Percentiles rank a stretch among this genome's conserved stretches.
Evolutionary conservation across 1,140 invertebrate genomes (phyloP).

Genomic region (Prorops nasuta): DNA sequence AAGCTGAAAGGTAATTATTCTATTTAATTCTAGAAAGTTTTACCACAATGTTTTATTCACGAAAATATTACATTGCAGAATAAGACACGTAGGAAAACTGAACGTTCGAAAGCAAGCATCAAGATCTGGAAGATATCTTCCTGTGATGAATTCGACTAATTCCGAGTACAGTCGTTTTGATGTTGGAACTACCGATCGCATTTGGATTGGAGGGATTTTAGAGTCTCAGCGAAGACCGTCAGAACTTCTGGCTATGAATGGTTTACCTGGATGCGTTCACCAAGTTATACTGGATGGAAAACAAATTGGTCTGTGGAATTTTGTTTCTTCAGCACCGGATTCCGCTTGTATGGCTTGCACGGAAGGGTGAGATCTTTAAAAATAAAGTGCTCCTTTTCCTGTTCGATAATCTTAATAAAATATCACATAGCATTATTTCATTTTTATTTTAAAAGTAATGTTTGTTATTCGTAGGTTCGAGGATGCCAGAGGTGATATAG

Average conservation of each 20-base stretch:
- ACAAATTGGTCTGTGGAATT: conserved; percentile 87
- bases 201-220: conserved; percentile 62
- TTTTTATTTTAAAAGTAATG: conserved; percentile 9
- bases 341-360: conserved; percentile 73
- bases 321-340: conserved; percentile 62
- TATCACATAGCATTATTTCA: not conserved
- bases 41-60: conserved; percentile 40
- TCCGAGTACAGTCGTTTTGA: conserved; percentile 59
- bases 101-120: conserved; percentile 56
- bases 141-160: conserved; percentile 51
- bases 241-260: conserved; percentile 52
- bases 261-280: conserved; percentile 75
- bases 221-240: conserved; percentile 53
- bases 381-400: not conserved
- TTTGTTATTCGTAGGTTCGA: conserved; percentile 56
- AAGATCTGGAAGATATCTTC: conserved; percentile 33
- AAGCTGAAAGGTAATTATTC: conserved; percentile 62
- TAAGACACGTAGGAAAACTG: conserved; percentile 60
- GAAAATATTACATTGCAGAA: conserved; percentile 42
- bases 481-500: conserved; percentile 54
- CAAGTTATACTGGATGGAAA: conserved; percentile 75
- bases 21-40: conserved; percentile 20
- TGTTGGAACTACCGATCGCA: conserved; percentile 52
- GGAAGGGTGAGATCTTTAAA: conserved; percentile 68
- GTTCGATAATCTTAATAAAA: not conserved